phyloP scores from a whole-genome alignment of 1,140 invertebrate species.

The Plectrocnemia conspersa region DNA sequence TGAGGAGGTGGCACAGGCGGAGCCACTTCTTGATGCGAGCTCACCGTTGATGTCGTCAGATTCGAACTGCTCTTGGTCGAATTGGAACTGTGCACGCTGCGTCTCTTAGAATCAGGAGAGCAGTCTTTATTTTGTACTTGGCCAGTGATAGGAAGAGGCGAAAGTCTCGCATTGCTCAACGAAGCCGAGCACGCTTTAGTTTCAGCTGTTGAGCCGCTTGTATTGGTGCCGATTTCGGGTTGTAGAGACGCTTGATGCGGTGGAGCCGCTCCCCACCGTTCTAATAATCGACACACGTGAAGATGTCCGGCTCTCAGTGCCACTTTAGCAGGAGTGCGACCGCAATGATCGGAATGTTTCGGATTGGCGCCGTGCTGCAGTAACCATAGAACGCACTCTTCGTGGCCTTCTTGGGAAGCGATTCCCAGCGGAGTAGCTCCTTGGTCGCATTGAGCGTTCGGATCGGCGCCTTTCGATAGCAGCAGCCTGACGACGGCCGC shows the following conservation, averaged over 20 bases:
- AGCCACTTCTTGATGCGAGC: slow-evolving; percentile 40
- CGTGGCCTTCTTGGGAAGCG: slow-evolving; percentile 84
- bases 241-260: slow-evolving; percentile 17
- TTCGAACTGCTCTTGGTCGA: slow-evolving; percentile 51
- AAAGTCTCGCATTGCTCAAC: slow-evolving; percentile 35
- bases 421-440: slow-evolving; percentile 88
- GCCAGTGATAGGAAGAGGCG: slow-evolving; percentile 57
- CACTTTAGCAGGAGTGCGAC: slow-evolving; percentile 58
- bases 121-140: slow-evolving; percentile 32
- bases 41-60: slow-evolving; percentile 44
- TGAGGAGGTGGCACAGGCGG: slow-evolving; percentile 31
- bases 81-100: slow-evolving; percentile 51
- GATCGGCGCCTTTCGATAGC: slow-evolving; percentile 69
- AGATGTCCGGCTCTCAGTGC: slow-evolving; percentile 54
- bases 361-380: slow-evolving; percentile 88
- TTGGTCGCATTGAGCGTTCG: slow-evolving; percentile 89
- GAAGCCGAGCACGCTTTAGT: slow-evolving; percentile 56
- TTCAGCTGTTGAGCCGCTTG: slow-evolving; percentile 56
- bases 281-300: slow-evolving; percentile 48
- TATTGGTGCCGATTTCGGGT: slow-evolving; percentile 25
- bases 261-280: slow-evolving; percentile 43
- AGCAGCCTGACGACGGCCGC: slow-evolving; percentile 77
- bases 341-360: slow-evolving; percentile 86
- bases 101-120: slow-evolving; percentile 48
- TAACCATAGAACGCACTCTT: slow-evolving; percentile 81